Percentiles rank a stretch among this genome's conserved stretches.
phyloP scores from a whole-genome alignment of 2,888 invertebrate species.

The Crossocerus cetratus region DNA sequence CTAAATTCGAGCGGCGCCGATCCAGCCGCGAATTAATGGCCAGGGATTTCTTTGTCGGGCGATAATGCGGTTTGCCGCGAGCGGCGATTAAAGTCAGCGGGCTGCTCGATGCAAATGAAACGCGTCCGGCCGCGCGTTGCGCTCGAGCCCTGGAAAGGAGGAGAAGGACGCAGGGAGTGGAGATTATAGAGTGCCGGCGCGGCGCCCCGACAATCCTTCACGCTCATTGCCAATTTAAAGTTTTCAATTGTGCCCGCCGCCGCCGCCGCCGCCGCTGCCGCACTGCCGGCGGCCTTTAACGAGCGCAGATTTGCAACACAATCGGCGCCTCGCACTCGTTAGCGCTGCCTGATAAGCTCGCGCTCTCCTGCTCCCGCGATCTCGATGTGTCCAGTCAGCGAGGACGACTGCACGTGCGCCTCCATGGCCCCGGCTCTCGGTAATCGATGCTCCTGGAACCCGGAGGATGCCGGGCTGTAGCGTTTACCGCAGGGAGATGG shows the following conservation, averaged over 20 bases:
- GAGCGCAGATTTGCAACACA: slow-evolving; percentile 21
- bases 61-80: too few species aligned
- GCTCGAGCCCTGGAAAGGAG: too few species aligned
- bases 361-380: too few species aligned
- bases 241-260: slow-evolving; percentile 35
- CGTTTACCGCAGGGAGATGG: neutral
- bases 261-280: slow-evolving; percentile 19
- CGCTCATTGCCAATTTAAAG: slow-evolving; percentile 44
- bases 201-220: slow-evolving; percentile 32
- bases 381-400: too few species aligned
- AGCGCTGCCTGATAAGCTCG: neutral
- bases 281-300: slow-evolving; percentile 17
- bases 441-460: neutral
- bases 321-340: slow-evolving; percentile 12
- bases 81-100: too few species aligned
- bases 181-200: slow-evolving; percentile 30
- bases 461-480: neutral
- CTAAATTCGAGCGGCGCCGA: too few species aligned
- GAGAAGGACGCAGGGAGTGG: neutral
- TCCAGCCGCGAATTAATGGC: too few species aligned
- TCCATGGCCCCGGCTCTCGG: neutral
- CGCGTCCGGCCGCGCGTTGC: too few species aligned
- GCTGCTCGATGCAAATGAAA: too few species aligned
- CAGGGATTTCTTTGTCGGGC: too few species aligned
- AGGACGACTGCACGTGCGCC: too few species aligned